phyloP scores from a whole-genome alignment of 2,797 vertebrate species.

The Yasuhikotakia modesta region DNA sequence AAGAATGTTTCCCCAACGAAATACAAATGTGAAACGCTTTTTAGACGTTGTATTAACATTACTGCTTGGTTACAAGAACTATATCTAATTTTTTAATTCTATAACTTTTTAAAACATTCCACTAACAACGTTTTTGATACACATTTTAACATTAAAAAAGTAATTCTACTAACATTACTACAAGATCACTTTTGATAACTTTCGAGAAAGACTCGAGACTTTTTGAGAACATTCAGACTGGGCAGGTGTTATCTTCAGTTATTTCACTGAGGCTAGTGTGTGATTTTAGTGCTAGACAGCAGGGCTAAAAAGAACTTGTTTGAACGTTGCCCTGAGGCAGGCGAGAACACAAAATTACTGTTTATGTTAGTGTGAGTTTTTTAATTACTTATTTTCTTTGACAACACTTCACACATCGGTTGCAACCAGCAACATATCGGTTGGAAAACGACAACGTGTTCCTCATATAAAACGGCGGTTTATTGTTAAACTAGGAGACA shows the following conservation, averaged over 20 bases:
- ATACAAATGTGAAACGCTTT: too few relatives aligned
- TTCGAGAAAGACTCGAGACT: too few relatives aligned
- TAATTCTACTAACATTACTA: too few relatives aligned
- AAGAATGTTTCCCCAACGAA: too few relatives aligned
- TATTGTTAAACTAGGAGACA: not conserved
- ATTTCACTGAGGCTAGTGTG: constrained; percentile 19
- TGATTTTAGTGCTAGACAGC: not conserved
- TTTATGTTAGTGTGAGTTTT: constrained; percentile 14
- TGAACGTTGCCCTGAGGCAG: constrained; percentile 1
- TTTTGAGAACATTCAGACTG: too few relatives aligned
- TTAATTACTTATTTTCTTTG: constrained; percentile 21
- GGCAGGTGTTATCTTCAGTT: constrained; percentile 23
- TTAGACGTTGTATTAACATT: too few relatives aligned
- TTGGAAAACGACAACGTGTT: not conserved
- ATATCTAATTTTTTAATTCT: too few relatives aligned
- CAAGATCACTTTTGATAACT: too few relatives aligned
- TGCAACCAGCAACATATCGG: not conserved
- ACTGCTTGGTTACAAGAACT: too few relatives aligned
- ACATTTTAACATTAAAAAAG: too few relatives aligned
- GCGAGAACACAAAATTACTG: not conserved
- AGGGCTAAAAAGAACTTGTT: not conserved
- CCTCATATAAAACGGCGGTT: constrained; percentile 16
- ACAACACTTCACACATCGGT: constrained; percentile 14
- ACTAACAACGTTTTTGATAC: too few relatives aligned
- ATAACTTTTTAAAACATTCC: too few relatives aligned